Conservation (phyloP, 2,797 vertebrate genomes). For the Rhinogobio ventralis region DNA sequence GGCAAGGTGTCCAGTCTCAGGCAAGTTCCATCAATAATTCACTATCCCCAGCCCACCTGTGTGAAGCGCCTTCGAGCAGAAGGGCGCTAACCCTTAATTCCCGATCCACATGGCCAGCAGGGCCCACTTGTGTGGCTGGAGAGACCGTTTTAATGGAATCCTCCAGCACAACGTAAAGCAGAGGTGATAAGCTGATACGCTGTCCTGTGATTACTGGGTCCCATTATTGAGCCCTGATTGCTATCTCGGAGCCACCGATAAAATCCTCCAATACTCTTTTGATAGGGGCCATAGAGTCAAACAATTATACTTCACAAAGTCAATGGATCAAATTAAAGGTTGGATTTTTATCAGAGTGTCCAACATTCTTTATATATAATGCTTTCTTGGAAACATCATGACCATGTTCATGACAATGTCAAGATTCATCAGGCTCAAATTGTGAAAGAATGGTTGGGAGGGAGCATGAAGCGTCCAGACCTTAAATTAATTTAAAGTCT, state of each 20-base stretch:
- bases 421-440: too few species aligned
- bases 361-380: not conserved
- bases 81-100: slow-evolving; percentile 61
- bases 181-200: slow-evolving; percentile 76
- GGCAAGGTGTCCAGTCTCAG: slow-evolving; percentile 51
- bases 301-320: slow-evolving; percentile 34
- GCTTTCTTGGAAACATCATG: too few species aligned
- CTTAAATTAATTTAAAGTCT: too few species aligned
- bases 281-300: slow-evolving; percentile 42
- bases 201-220: slow-evolving; percentile 74
- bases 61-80: slow-evolving; percentile 40
- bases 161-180: slow-evolving; percentile 64
- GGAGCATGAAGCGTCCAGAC: too few species aligned
- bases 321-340: slow-evolving; percentile 23
- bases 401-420: too few species aligned
- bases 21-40: slow-evolving; percentile 57
- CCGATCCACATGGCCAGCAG: slow-evolving; percentile 32
- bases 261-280: slow-evolving; percentile 59
- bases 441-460: too few species aligned
- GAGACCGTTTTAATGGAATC: slow-evolving; percentile 64
- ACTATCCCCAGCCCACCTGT: slow-evolving; percentile 45
- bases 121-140: not conserved
- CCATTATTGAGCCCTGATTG: slow-evolving; percentile 78
- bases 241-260: slow-evolving; percentile 71
- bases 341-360: slow-evolving; percentile 24